phyloP scores from a whole-genome alignment of 2,113 vertebrate species.

The Sminthopsis crassicaudata region DNA sequence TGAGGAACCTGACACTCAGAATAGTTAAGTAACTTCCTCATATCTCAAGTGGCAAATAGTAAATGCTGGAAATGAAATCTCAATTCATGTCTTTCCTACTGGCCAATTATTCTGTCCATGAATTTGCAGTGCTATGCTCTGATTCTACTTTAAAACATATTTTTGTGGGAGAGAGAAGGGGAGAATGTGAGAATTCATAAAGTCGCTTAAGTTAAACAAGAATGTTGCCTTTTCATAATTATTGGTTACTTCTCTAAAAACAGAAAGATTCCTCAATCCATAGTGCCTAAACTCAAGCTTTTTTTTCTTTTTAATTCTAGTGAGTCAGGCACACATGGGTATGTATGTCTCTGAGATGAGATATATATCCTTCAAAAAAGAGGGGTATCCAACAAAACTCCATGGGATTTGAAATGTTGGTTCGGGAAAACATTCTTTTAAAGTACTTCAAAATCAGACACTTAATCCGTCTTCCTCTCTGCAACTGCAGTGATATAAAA shows the following conservation, averaged over 20 bases:
- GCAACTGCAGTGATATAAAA: not conserved
- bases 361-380: not conserved
- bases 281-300: not conserved
- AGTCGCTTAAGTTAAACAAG: slow-evolving; percentile 18
- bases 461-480: not conserved
- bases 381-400: not conserved
- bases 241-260: not conserved
- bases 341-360: not conserved
- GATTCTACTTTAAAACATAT: not conserved
- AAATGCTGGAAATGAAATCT: not conserved
- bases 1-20: not conserved
- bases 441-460: not conserved
- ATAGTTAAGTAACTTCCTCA: not conserved
- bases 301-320: not conserved
- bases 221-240: slow-evolving; percentile 7
- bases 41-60: not conserved
- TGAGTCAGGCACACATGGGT: not conserved
- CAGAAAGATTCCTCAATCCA: not conserved
- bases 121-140: not conserved
- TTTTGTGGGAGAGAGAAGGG: not conserved
- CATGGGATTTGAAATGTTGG: not conserved
- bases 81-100: not conserved
- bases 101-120: not conserved
- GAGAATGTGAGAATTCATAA: slow-evolving; percentile 13
- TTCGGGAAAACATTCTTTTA: not conserved